phyloP scores from a whole-genome alignment of 2,888 invertebrate genomes.

The Oscheius sp. region DNA sequence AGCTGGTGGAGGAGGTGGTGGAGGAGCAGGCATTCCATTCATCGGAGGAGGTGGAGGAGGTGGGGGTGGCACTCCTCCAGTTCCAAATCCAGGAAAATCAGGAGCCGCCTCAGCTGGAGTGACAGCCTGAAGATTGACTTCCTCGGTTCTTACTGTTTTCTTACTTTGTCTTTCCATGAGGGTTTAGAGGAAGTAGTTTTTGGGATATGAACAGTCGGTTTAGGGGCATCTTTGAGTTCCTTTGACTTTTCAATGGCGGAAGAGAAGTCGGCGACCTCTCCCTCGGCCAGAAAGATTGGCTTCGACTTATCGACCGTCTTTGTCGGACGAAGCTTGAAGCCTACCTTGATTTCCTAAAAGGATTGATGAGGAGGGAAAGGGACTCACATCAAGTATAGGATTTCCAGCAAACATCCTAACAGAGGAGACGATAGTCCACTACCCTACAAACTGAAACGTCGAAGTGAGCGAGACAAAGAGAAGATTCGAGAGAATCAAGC shows the following conservation, averaged over 20 bases:
- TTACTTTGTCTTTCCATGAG: slow-evolving; percentile 15
- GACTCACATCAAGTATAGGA: slow-evolving; percentile 32
- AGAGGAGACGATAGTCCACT: neutral
- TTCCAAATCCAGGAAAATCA: slow-evolving; percentile 36
- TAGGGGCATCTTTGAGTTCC: neutral
- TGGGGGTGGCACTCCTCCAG: slow-evolving; percentile 18
- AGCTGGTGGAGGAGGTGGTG: slow-evolving; percentile 45
- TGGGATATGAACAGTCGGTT: slow-evolving; percentile 19
- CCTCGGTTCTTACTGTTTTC: neutral
- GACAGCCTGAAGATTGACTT: neutral
- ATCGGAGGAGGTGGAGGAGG: slow-evolving; percentile 48
- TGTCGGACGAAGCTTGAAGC: slow-evolving; percentile 64
- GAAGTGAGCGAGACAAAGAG: neutral
- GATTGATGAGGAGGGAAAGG: neutral
- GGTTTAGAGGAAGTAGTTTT: slow-evolving; percentile 5
- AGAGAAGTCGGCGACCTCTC: slow-evolving; percentile 31
- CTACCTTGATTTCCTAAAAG: slow-evolving; percentile 62
- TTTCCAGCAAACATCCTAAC: slow-evolving; percentile 26
- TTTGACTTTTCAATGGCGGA: slow-evolving; percentile 31
- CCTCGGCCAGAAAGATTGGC: slow-evolving; percentile 56
- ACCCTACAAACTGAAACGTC: slow-evolving; percentile 2
- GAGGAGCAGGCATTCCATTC: neutral
- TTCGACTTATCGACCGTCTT: slow-evolving; percentile 66
- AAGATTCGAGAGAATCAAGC: slow-evolving; percentile 12
- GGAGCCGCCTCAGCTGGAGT: slow-evolving; percentile 21